Evolutionary conservation across 1,140 invertebrate genomes (phyloP), one percentile per base, ranked within the genome.

Genomic region (Teleopsis dalmanni): DNA sequence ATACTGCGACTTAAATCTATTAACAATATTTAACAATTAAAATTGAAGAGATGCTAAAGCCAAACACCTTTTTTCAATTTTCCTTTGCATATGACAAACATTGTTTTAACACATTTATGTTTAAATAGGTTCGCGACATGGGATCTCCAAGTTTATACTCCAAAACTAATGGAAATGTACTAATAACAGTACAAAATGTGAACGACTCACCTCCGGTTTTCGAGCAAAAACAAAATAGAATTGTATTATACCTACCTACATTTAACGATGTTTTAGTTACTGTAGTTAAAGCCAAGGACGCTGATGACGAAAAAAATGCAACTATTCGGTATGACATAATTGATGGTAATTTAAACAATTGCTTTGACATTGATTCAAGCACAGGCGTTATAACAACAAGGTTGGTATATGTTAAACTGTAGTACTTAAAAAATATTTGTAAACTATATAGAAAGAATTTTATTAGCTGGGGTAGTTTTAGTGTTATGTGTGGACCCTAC

Each of bases 141-240:
- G 93, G 92, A 2, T 83, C 81, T 52, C 92, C 91, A 6, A 79
- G 81, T 36, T 69, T 93, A 22, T 82, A 82, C 6, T 88, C 91
- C 7, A 81, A 84, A 54, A 83, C 79, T 26, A 77, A 78, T 3
- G 87, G 87, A 0, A 76, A 72, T 48, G 83, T 89, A 7, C 73
- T 79, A 54, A 86, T 96, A n/a, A 71, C 76, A 35, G 80, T 95
- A 9, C 77, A 75, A 1, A 88, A 95, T 72, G 81, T 93, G 3
- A 95, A 95, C 72, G 91, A 95, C 61, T 90, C 84, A 57, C 78
- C 87, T 10, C 91, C 91, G 1, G 73, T 74, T 37, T 95, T 93
- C 65, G 69, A 76, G 13, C 73, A 81, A 37, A 67, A 74, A 3
- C 73, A 80, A 54, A 92, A 90, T 66, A 86, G 85, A 55, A 80